phyloP scores from a whole-genome alignment of 2,113 vertebrate genomes.

The Halcyon malimbica region DNA sequence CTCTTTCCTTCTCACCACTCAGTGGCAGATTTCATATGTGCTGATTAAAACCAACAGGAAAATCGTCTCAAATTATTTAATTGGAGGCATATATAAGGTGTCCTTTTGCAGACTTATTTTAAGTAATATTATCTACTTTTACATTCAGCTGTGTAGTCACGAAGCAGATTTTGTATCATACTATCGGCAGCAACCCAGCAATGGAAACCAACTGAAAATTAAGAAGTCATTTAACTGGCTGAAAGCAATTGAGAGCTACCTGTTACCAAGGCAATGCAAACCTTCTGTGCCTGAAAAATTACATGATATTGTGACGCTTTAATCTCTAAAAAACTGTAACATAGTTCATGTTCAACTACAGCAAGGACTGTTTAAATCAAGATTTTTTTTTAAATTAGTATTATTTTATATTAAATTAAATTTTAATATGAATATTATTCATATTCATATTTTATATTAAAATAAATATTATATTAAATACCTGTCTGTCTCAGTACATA shows the following conservation, averaged over 20 bases:
- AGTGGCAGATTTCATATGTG: background rate
- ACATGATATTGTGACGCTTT: background rate
- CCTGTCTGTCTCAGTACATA: background rate
- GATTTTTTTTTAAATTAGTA: background rate
- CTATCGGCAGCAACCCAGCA: background rate
- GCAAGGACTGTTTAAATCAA: background rate
- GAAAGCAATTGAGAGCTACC: background rate
- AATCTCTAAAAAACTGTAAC: background rate
- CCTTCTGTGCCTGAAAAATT: background rate
- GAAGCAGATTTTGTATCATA: background rate
- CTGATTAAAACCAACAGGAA: background rate
- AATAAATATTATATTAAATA: background rate
- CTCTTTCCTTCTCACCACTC: background rate
- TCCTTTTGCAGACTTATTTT: background rate
- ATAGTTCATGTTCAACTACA: background rate
- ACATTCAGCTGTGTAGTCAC: background rate
- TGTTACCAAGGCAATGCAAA: slow-evolving; percentile 14
- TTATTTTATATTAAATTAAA: too few species aligned
- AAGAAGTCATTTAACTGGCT: background rate
- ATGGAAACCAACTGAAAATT: background rate
- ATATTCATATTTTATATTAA: too few species aligned
- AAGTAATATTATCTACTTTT: background rate
- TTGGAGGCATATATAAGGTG: background rate
- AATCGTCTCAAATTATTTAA: background rate
- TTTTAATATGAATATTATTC: too few species aligned